phyloP scores from a whole-genome alignment of 2,113 vertebrate species.

The Calidris pygmaea region DNA sequence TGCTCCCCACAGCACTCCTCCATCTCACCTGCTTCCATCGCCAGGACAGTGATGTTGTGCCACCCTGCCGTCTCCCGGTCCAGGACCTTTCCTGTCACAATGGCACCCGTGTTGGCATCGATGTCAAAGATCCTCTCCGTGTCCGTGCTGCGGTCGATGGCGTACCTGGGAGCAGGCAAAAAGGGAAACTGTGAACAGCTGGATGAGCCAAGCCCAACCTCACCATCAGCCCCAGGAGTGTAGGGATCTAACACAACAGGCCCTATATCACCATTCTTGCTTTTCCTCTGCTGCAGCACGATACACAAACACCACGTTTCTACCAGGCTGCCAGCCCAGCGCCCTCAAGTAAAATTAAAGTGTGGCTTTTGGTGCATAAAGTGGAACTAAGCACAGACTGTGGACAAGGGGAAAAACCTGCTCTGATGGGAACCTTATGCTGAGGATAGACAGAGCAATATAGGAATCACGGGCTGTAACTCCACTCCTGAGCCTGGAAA shows the following conservation, averaged over 20 bases:
- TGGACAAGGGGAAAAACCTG: background rate
- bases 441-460: background rate
- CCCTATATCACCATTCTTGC: background rate
- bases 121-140: slow-evolving; percentile 92
- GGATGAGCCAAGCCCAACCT: background rate
- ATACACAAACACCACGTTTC: background rate
- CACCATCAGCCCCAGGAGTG: background rate
- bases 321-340: background rate
- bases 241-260: background rate
- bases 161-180: slow-evolving; percentile 79
- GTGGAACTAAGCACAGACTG: background rate
- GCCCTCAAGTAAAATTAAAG: background rate
- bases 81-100: slow-evolving; percentile 89
- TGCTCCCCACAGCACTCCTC: background rate
- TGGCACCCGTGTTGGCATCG: slow-evolving; percentile 87
- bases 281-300: background rate
- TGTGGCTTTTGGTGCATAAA: background rate
- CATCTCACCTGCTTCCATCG: slow-evolving; percentile 89
- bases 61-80: slow-evolving; percentile 94
- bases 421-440: background rate
- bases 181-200: background rate
- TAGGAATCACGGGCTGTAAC: background rate
- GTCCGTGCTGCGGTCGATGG: slow-evolving; percentile 88
- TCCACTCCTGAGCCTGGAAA: background rate
- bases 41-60: slow-evolving; percentile 96